phyloP scores from a whole-genome alignment of 2,797 vertebrate genomes.

The Eremophila alpestris region DNA sequence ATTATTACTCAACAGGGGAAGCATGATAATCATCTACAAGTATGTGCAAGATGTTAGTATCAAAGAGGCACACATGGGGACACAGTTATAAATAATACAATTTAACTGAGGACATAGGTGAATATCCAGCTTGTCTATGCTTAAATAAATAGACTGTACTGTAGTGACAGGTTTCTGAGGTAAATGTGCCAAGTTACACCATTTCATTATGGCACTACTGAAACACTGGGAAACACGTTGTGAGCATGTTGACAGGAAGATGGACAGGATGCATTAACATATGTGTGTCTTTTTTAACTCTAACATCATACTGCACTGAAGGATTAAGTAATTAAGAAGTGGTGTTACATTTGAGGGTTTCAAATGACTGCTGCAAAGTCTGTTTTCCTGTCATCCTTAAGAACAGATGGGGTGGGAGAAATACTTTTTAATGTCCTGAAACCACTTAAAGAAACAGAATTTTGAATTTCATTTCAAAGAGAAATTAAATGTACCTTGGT shows the following conservation, averaged over 20 bases:
- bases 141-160: neutral
- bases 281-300: neutral
- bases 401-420: neutral
- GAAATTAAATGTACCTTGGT: neutral
- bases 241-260: neutral
- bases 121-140: neutral
- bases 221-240: neutral
- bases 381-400: neutral
- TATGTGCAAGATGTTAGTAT: neutral
- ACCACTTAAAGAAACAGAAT: neutral
- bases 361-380: neutral
- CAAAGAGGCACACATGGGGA: neutral
- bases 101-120: neutral
- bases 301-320: neutral
- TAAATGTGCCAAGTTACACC: neutral
- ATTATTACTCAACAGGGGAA: neutral
- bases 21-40: neutral
- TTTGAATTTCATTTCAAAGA: neutral
- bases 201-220: neutral
- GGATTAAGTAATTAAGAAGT: neutral
- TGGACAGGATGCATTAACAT: neutral
- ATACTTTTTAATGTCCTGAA: neutral
- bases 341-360: neutral
- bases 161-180: neutral
- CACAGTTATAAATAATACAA: neutral